These are phyloP conservation scores for Penaeus monodon DNA, from an alignment of 2,888 invertebrate species.

Conservation along the genomic window DNA sequence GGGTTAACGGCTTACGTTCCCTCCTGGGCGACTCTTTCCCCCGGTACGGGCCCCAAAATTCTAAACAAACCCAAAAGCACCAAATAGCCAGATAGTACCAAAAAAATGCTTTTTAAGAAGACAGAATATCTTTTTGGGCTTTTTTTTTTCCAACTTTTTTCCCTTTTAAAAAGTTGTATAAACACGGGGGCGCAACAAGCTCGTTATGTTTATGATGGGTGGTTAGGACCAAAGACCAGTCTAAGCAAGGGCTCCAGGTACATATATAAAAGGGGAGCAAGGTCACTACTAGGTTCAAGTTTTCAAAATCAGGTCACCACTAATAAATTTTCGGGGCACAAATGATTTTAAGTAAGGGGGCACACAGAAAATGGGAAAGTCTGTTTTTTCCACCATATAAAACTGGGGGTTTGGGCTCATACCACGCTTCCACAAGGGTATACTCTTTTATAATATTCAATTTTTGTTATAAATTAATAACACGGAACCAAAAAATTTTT, in stretches of 20 bases:
- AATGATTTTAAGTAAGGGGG: slow-evolving; percentile 41
- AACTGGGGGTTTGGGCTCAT: slow-evolving; percentile 44
- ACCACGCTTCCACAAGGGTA: slow-evolving; percentile 53
- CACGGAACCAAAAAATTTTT: slow-evolving; percentile 62
- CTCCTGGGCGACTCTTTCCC: slow-evolving; percentile 28
- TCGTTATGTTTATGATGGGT: slow-evolving; percentile 58
- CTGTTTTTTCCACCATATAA: slow-evolving; percentile 46
- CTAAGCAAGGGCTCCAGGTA: slow-evolving; percentile 58
- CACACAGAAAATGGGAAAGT: slow-evolving; percentile 45
- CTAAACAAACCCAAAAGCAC: slow-evolving; percentile 61
- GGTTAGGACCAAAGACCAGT: slow-evolving; percentile 50
- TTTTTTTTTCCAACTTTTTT: slow-evolving; percentile 60
- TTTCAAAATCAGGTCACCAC: slow-evolving; percentile 54
- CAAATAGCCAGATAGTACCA: slow-evolving; percentile 59
- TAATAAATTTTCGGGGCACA: slow-evolving; percentile 48
- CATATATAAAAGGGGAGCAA: slow-evolving; percentile 41
- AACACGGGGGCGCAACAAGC: slow-evolving; percentile 61
- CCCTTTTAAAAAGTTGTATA: slow-evolving; percentile 56
- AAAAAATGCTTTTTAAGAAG: slow-evolving; percentile 61
- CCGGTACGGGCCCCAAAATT: slow-evolving; percentile 41
- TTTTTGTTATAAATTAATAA: slow-evolving; percentile 38
- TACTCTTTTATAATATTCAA: slow-evolving; percentile 20
- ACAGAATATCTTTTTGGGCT: slow-evolving; percentile 53
- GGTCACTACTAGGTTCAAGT: slow-evolving; percentile 52
- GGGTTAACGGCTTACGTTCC: slow-evolving; percentile 22